A percentile compares a stretch with the other conserved stretches of the same genome.
Conservation (phyloP, 2,888 invertebrate species). For the Dioctria linearis region DNA sequence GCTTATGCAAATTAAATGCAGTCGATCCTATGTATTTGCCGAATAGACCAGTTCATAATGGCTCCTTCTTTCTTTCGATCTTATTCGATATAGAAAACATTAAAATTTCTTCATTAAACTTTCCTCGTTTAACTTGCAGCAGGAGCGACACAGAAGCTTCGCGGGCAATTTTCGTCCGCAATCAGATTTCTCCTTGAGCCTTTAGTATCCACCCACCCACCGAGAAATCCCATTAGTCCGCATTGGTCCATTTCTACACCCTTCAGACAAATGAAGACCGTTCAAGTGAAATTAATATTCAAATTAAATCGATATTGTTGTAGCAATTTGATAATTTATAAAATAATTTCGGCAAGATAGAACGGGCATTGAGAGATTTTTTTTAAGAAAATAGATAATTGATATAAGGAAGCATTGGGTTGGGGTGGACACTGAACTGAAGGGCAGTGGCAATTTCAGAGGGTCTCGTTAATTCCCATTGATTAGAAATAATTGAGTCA, state of each 20-base stretch:
- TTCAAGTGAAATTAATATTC: conserved; percentile 36
- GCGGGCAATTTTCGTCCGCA: conserved; percentile 27
- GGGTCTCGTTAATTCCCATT: too few relatives aligned
- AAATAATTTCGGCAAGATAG: background rate
- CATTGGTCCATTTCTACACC: conserved; percentile 10
- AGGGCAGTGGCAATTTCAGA: too few relatives aligned
- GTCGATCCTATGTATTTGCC: background rate
- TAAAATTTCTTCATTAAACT: conserved; percentile 35
- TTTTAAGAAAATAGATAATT: too few relatives aligned
- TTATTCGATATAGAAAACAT: conserved; percentile 25
- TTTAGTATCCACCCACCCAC: background rate
- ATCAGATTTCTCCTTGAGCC: conserved; percentile 18
- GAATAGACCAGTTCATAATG: background rate
- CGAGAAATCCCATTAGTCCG: conserved; percentile 36
- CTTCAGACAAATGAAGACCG: background rate
- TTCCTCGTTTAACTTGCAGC: background rate
- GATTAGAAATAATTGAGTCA: too few relatives aligned
- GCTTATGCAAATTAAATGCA: conserved; percentile 47
- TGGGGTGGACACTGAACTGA: too few relatives aligned
- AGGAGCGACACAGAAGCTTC: background rate
- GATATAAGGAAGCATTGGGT: too few relatives aligned
- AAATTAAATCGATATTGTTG: conserved; percentile 43
- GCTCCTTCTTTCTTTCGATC: background rate
- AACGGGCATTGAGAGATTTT: background rate
- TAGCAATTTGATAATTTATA: conserved; percentile 21